Evolutionary conservation across 1,140 invertebrate genomes (phyloP).

Genomic region (Drosophila grimshawi): DNA sequence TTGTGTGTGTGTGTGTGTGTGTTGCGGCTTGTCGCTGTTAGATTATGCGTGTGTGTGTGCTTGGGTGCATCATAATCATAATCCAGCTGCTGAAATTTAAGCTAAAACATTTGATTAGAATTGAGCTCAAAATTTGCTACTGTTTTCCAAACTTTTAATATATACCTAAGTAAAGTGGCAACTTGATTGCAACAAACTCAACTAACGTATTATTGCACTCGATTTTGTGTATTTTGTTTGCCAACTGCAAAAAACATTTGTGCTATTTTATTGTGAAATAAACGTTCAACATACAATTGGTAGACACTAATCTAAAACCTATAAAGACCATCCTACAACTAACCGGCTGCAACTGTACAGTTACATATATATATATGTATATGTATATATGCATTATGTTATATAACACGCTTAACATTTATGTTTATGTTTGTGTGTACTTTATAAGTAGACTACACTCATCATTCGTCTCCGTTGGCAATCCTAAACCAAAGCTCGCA

Average conservation of each 20-base stretch:
- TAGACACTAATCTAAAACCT: conserved; percentile 33
- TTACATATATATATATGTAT: conserved; percentile 8
- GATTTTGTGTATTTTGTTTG: conserved; percentile 6
- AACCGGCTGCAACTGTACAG: conserved; percentile 33
- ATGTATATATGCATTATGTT: conserved; percentile 12
- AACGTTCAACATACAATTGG: conserved; percentile 32
- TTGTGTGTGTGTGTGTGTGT: conserved; percentile 5
- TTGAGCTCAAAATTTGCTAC: background rate
- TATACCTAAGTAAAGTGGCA: conserved; percentile 2
- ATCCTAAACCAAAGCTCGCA: conserved; percentile 20
- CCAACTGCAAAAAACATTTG: conserved; percentile 36
- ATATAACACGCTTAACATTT: conserved; percentile 22
- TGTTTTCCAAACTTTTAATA: background rate
- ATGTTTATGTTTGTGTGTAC: background rate
- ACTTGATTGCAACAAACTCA: conserved; percentile 10
- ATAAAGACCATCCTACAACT: conserved; percentile 25
- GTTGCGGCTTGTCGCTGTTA: conserved; percentile 7
- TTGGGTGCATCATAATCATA: background rate
- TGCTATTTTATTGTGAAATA: conserved; percentile 17
- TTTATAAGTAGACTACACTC: conserved; percentile 19
- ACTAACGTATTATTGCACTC: conserved; percentile 37
- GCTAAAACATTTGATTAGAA: conserved; percentile 13
- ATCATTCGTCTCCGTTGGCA: background rate
- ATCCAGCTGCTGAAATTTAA: conserved; percentile 17
- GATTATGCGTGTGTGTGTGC: conserved; percentile 34